These are phyloP conservation scores for Dasypolia templi DNA, from an alignment of 2,888 invertebrate genomes.

Conservation along the genomic window DNA sequence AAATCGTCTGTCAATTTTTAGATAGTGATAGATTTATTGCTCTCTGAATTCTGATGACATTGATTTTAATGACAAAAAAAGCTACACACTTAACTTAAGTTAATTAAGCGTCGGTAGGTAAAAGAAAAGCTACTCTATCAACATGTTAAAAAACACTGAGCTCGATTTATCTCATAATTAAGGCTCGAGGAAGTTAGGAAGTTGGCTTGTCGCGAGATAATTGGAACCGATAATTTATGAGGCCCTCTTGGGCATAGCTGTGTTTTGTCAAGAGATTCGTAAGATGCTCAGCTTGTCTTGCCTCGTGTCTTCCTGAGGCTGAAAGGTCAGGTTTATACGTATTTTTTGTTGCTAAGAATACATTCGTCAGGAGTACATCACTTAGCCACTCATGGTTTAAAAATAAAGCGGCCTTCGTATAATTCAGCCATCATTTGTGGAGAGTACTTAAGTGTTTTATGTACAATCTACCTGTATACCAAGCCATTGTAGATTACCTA, in stretches of 20 bases:
- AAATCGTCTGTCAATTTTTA: constrained; percentile 30
- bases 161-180: constrained; percentile 23
- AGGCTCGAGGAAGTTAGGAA: constrained; percentile 14
- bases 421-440: not conserved
- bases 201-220: constrained; percentile 37
- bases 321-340: constrained; percentile 2
- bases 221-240: constrained; percentile 36
- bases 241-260: constrained; percentile 10
- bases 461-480: too few species aligned
- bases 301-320: not conserved
- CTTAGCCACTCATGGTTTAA: too few species aligned
- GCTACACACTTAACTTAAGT: not conserved
- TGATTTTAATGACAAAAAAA: not conserved
- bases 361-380: not conserved
- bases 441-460: not conserved
- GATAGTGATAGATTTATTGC: not conserved
- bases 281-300: constrained; percentile 27
- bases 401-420: not conserved
- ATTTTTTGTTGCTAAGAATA: not conserved
- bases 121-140: not conserved
- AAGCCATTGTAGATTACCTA: too few species aligned
- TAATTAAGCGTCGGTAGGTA: not conserved
- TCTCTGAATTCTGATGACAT: too few species aligned
- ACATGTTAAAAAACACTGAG: not conserved
- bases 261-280: constrained; percentile 24